Base-by-base conservation (phyloP, 53 echinoderm and acorn worm species). In the Pentamera pediparva region DNA sequence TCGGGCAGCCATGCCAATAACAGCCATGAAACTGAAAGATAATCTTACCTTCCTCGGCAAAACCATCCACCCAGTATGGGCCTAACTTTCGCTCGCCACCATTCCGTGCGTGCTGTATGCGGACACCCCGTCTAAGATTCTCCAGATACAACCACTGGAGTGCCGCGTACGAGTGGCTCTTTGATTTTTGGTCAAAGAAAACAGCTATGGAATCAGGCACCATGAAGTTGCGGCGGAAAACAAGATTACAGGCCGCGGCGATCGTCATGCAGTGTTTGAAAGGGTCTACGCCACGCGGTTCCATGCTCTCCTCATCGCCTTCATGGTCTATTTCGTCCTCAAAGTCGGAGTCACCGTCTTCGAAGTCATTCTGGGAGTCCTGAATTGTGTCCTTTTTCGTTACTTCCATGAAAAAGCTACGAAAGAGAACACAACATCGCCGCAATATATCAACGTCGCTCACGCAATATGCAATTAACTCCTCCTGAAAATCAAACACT, bases 191-290 rank as follows among this genome's bases (percentile, higher is more conserved):
- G 38, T 65, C 36, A 37, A 63, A 41, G 21, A 81, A 20, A 5
- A 81, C 64, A 5, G 40, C 75, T 10, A 81, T 81, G 3, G 81
- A 41, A 5, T 74, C 27, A 1, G 74, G 63, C 9, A 37, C 6
- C 3, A 81, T 9, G 48, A 61, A 81, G 40, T 81, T 81, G 4
- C 75, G 50, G 6, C 81, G 54, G 40, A 74, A 81, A 6, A 81
- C 81, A 12, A 74, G 64, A 47, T 74, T 61, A n/a, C 81, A 81
- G 6, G 79, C 83, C 6, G 80, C 75, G 1, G 90, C 86, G 25
- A 86, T 90, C 12, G 86, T 89, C 57, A 89, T 77, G 41, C 75
- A 77, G 27, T 71, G 39, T 37, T 81, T 35, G 34, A 89, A 86
- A 9, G 86, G 86, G 40, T 91, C 91, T 0, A 90, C 63, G 4